Base-by-base conservation (phyloP, 2,888 invertebrate genomes). In the Gandaritis pyraliata region DNA sequence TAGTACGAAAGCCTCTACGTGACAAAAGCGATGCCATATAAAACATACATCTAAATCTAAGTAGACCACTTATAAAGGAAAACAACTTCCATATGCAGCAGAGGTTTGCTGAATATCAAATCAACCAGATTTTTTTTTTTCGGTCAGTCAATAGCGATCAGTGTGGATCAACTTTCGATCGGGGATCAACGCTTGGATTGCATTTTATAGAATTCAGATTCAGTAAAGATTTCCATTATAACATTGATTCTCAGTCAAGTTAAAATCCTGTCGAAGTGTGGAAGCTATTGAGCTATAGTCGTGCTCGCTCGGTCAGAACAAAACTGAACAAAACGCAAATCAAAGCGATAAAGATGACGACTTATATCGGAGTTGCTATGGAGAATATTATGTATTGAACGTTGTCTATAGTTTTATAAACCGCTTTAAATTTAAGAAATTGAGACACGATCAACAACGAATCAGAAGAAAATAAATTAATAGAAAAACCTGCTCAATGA, bases 331-430 rank as follows among this genome's bases (percentile, higher is more conserved):
- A 63, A 63, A 45, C 49, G 23, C 29, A 61, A 61, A 63, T 68
- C 63, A 46, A 23, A 46, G 56, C 58, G 70, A 70, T 70, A 66
- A 68, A 60, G 39, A 45, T 30, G 16, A 46, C 43, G 43, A 50
- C 33, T 53, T 52, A 55, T 57, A 66, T 54, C 60, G 6, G 36
- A 65, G 61, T 67, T 67, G 50, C 63, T 58, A 67, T 52, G 64
- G 46, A 61, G 60, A 58, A 56, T 58, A 58, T 67, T 67, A 67
- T 65, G 64, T 65, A 69, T 67, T 53, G 33, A 67, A 69, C 50
- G 23, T 58, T 15, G 36, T 29, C 15, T 43, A 1, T 43, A 1
- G 10, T 8, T 43, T 8, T 43, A 16, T n/a, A 41, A 6, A 41
- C n/a, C 13, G 5, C 7, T 0, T n/a, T 15, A 41, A 6, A 13